Percentiles rank a stretch among this genome's conserved stretches.
Conservation (phyloP, 2,888 invertebrate species). For the Neoaliturus tenellus region DNA sequence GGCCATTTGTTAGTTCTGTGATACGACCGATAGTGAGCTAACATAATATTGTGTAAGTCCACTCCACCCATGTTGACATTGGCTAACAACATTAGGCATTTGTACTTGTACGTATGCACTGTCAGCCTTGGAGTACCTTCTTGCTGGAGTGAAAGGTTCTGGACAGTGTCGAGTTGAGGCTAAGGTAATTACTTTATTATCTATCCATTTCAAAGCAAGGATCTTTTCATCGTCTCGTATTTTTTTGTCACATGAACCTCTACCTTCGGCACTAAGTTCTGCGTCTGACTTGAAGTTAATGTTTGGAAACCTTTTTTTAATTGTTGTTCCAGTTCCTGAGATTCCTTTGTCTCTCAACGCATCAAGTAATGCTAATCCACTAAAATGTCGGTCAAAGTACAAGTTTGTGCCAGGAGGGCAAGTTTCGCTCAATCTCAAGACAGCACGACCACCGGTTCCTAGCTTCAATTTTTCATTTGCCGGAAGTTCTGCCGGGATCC, state of each 20-base stretch:
- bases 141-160: not conserved
- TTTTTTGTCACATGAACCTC: conserved; percentile 42
- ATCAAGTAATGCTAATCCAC: conserved; percentile 31
- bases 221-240: not conserved
- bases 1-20: conserved; percentile 53
- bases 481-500: not conserved
- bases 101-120: conserved; percentile 1
- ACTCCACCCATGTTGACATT: conserved; percentile 60
- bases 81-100: conserved; percentile 50
- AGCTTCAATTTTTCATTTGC: conserved; percentile 12
- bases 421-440: conserved; percentile 26
- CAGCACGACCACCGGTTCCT: conserved; percentile 39
- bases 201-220: conserved; percentile 36
- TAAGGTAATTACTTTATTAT: conserved; percentile 44
- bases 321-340: conserved; percentile 49
- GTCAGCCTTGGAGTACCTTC: conserved; percentile 16
- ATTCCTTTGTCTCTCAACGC: conserved; percentile 43
- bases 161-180: conserved; percentile 33
- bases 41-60: conserved; percentile 63
- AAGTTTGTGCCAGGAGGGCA: conserved; percentile 40
- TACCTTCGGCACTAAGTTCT: conserved; percentile 29
- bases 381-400: conserved; percentile 50
- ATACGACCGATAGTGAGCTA: conserved; percentile 38
- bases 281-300: conserved; percentile 50
- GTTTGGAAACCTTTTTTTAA: conserved; percentile 45